Percentiles rank a stretch among this genome's conserved stretches.
phyloP scores from a whole-genome alignment of 2,113 vertebrate species.

The Erpornis zantholeuca region DNA sequence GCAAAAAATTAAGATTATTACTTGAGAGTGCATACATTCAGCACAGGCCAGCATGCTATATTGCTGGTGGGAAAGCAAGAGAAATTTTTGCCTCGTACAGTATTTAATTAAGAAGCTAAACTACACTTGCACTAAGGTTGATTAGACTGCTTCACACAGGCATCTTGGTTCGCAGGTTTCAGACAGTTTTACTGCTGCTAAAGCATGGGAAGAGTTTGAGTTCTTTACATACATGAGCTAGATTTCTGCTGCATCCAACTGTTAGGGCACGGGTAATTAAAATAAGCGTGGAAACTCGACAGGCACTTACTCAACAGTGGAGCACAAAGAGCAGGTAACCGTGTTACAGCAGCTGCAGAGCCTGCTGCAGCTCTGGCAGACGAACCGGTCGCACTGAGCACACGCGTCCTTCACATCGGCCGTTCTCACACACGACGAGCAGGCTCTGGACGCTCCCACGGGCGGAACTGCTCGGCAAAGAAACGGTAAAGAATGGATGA shows the following conservation, averaged over 20 bases:
- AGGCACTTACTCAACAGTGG: constrained; percentile 70
- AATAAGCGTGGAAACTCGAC: neutral
- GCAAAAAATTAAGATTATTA: neutral
- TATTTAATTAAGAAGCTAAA: neutral
- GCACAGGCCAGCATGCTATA: neutral
- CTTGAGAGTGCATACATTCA: neutral
- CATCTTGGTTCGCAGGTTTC: neutral
- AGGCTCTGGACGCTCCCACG: constrained; percentile 28
- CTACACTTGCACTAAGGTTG: neutral
- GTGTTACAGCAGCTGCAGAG: constrained; percentile 66
- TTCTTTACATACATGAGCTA: rapidly evolving
- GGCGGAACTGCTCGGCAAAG: constrained; percentile 12
- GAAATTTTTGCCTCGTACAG: neutral
- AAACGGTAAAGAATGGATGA: neutral
- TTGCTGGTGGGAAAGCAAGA: neutral
- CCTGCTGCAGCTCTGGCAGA: constrained; percentile 68
- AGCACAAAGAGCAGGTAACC: constrained; percentile 63
- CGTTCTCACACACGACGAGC: constrained; percentile 67
- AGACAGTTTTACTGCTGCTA: neutral
- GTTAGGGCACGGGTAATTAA: neutral
- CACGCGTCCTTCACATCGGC: constrained; percentile 60
- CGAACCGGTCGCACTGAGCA: constrained; percentile 60
- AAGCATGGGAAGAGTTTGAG: neutral
- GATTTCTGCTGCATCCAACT: neutral
- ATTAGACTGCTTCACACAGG: neutral